Conservation (phyloP, 2,888 invertebrate species). For the Scaptomyza caliginosa region DNA sequence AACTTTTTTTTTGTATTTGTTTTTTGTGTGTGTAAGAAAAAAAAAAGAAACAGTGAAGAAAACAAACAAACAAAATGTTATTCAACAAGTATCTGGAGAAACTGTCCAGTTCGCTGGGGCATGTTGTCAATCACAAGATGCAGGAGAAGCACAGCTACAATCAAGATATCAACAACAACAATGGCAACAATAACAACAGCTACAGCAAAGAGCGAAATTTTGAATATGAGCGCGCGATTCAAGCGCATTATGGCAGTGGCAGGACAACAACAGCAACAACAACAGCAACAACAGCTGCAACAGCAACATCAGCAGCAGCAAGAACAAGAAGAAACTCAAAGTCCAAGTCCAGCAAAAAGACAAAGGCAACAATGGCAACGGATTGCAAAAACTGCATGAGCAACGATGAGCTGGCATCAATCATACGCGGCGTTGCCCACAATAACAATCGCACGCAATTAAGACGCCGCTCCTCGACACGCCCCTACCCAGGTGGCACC, state of each 20-base stretch:
- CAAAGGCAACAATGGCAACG: slow-evolving; percentile 31
- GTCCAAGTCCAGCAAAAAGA: slow-evolving; percentile 42
- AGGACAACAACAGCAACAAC: slow-evolving; percentile 19
- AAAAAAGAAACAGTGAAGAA: slow-evolving; percentile 18
- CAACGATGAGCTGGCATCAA: slow-evolving; percentile 68
- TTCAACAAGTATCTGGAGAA: slow-evolving; percentile 83
- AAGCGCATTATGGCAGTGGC: slow-evolving; percentile 71
- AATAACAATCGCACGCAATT: slow-evolving; percentile 1
- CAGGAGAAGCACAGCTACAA: slow-evolving; percentile 65
- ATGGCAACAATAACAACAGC: slow-evolving; percentile 33
- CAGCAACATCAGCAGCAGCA: slow-evolving; percentile 7
- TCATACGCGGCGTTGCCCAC: slow-evolving; percentile 60
- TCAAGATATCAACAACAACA: slow-evolving; percentile 26
- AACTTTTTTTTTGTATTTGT: slow-evolving; percentile 1
- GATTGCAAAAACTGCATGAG: slow-evolving; percentile 65
- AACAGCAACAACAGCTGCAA: slow-evolving; percentile 1
- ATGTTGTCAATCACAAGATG: slow-evolving; percentile 70
- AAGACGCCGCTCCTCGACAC: slow-evolving; percentile 21
- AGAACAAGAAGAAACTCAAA: slow-evolving; percentile 18
- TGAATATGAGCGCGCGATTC: slow-evolving; percentile 80
- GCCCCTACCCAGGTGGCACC: slow-evolving; percentile 40
- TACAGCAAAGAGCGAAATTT: slow-evolving; percentile 69
- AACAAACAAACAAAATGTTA: slow-evolving; percentile 66
- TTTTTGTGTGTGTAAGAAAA: slow-evolving; percentile 22
- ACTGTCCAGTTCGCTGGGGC: slow-evolving; percentile 79